Evolutionary conservation across 1,140 invertebrate species (phyloP), one percentile per base, ranked within the genome.

Genomic region (Luehdorfia chinensis): DNA sequence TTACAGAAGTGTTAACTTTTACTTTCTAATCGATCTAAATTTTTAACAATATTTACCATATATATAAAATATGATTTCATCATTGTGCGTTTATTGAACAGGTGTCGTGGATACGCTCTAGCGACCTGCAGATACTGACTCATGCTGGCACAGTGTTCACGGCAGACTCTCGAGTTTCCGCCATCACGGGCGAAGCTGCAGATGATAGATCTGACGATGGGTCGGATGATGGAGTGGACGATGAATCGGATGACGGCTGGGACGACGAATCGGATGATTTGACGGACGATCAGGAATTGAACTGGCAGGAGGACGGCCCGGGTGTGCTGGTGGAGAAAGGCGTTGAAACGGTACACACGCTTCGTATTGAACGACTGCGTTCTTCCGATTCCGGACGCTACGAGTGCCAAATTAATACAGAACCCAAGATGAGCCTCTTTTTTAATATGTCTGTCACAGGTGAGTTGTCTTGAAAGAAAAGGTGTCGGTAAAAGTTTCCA

Each of bases 321-420:
- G 46, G 43, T 11, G 46, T 43, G 2, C 23, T 13, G 32, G 36
- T 28, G 21, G 25, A 28, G 12, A 41, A 32, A 15, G 59, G 28
- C 15, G 25, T 50, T 14, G 54, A 21, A 19, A 48, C 50, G 44
- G 43, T 69, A 91, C 76, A 80, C 59, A 91, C 91, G 12, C 87
- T 96, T 28, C 87, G 90, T 59, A 91, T 95, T 39, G 88, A 89
- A 41, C 89, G 89, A n/a, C 89, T 91, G 5, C 89, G 89, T 43
- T 74, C 87, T 54, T 72, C 88, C 4, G 94, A 95, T 76, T 86
- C 90, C 7, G 93, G 93, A 19, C 87, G 90, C 27, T 94, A 94
- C 85, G 93, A 94, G 87, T 95, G 93, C 63, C 93, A 94, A 77
- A 90, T 94, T 63, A 94, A 94, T 72, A 93, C 92, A 1, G 92